Evolutionary conservation across 2,113 vertebrate species (phyloP), one percentile per base, ranked within the genome.

Genomic region (Indicator maculatus): DNA sequence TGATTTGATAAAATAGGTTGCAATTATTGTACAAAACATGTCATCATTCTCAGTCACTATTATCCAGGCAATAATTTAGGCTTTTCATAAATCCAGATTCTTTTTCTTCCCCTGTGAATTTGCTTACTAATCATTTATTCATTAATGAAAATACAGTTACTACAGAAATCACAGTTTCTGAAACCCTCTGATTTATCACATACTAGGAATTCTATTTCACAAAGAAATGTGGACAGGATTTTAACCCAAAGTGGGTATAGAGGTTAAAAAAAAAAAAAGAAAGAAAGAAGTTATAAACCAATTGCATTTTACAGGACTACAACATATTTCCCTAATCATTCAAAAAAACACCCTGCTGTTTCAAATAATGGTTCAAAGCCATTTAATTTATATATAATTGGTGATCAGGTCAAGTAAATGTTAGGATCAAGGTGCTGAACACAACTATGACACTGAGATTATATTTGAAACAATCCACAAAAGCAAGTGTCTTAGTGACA

Each of bases 1-100:
- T 28, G 81, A 84, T 83, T 71, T 88, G 80, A 89, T 83, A 83
- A 94, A 97, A 83, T 27, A 91, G 88, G 86, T 94, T 87, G 84
- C 31, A 31, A 10, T 65, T 73, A 77, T 67, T 74, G 74, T 41
- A 80, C 11, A 88, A 88, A 93, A 73, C 44, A 24, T 38, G n/a
- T 8, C 39, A 24, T 28, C 10, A 0, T 30, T 92, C 77, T 87
- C 63, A 56, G n/a, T 83, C 74, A 80, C 73, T 93, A 92, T 59
- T 59, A 33, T 36, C 41, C 44, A 58, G 70, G 11, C 52, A 84
- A 44, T 41, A 53, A 78, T 16, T 69, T 87, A 81, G 71, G 14
- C 36, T 71, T 94, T 72, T 79, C 67, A 52, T 28, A 88, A 67
- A 60, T 6, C 9, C 38, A 36, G 16, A 52, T 58, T 83, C 5